These are phyloP conservation scores for Passer montanus DNA, from an alignment of 2,113 vertebrate species.

Conservation along the genomic window DNA sequence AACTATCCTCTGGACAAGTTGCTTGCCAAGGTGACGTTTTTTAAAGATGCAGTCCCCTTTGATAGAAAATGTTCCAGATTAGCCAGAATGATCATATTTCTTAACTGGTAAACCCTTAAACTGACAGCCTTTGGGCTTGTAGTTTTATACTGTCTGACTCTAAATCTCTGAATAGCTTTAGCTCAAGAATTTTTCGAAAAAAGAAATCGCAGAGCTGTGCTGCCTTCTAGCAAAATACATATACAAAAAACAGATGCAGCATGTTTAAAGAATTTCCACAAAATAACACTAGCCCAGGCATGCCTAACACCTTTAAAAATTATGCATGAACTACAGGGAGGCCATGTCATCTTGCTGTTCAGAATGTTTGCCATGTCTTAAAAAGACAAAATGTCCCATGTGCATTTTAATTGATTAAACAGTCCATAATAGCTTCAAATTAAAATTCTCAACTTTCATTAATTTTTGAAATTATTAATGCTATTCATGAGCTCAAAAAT, in stretches of 20 bases:
- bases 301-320: background rate
- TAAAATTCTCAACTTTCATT: background rate
- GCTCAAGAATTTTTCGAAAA: background rate
- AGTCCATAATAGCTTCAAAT: background rate
- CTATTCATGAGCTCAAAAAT: background rate
- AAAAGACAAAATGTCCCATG: background rate
- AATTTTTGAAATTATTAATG: background rate
- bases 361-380: background rate
- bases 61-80: background rate
- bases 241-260: background rate
- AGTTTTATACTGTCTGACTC: background rate
- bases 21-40: background rate
- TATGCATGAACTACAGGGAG: background rate
- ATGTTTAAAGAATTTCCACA: background rate
- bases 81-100: background rate
- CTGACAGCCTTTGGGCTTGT: background rate
- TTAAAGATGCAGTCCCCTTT: background rate
- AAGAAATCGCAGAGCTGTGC: background rate
- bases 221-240: background rate
- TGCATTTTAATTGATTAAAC: background rate
- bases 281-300: background rate
- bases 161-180: background rate
- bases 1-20: background rate
- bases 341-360: background rate
- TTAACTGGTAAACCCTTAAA: background rate